phyloP scores from a whole-genome alignment of 2,113 vertebrate species.

The Castor canadensis region DNA sequence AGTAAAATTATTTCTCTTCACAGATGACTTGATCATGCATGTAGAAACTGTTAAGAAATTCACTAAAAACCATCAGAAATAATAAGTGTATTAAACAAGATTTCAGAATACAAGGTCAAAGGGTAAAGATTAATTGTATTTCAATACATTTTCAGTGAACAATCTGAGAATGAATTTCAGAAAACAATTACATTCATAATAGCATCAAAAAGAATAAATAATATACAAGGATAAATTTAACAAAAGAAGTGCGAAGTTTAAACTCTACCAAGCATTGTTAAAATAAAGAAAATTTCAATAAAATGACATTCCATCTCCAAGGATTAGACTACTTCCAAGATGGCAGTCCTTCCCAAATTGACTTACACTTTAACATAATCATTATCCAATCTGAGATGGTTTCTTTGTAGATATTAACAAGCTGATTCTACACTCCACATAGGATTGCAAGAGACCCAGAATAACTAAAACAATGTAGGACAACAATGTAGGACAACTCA shows the following conservation, averaged over 20 bases:
- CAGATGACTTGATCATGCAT: neutral
- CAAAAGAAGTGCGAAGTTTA: neutral
- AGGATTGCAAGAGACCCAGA: neutral
- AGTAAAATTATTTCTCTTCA: neutral
- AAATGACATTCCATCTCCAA: neutral
- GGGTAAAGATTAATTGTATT: neutral
- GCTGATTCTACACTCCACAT: neutral
- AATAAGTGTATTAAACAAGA: neutral
- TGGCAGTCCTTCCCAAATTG: neutral
- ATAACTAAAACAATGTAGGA: neutral
- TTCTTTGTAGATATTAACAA: neutral
- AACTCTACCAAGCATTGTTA: neutral
- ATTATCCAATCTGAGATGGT: neutral
- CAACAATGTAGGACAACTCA: no score
- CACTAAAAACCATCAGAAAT: neutral
- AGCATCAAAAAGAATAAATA: neutral
- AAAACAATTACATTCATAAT: neutral
- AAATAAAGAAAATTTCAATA: neutral
- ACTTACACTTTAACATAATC: neutral
- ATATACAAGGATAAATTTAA: neutral
- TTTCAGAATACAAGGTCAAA: neutral
- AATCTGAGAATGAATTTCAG: neutral
- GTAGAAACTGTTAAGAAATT: neutral
- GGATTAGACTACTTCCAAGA: neutral
- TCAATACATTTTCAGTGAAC: neutral